Conservation (phyloP, 2,888 invertebrate species). For the Amphiduros pacificus region DNA sequence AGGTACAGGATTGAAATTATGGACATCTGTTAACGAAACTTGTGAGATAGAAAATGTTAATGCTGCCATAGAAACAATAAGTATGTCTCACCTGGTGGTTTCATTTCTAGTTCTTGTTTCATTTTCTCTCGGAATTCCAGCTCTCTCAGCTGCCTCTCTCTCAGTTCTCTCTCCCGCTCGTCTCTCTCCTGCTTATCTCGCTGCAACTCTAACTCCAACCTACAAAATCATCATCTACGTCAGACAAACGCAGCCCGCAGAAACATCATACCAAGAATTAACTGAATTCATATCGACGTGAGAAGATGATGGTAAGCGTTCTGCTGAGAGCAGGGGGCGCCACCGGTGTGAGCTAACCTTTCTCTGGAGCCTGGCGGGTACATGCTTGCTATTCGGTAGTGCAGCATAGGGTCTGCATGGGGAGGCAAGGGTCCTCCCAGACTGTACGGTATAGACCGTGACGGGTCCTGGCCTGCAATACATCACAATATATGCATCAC, state of each 20-base stretch:
- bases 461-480: constrained; percentile 22
- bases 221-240: constrained; percentile 25
- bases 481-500: background rate
- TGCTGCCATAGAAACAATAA: too few species aligned
- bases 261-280: too few species aligned
- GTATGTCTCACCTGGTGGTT: constrained; percentile 53
- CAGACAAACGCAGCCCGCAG: too few species aligned
- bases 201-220: constrained; percentile 68
- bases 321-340: too few species aligned
- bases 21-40: too few species aligned
- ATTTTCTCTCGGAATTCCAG: constrained; percentile 76
- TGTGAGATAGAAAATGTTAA: too few species aligned
- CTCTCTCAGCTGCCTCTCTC: constrained; percentile 68
- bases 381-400: constrained; percentile 76
- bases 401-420: constrained; percentile 82
- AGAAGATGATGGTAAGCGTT: too few species aligned
- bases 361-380: constrained; percentile 70
- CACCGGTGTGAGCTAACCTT: constrained; percentile 59
- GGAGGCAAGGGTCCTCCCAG: constrained; percentile 60
- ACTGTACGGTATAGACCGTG: constrained; percentile 34
- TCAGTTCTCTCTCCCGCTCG: constrained; percentile 52
- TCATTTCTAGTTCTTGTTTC: constrained; percentile 80
- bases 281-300: too few species aligned
- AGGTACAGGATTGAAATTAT: too few species aligned
- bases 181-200: constrained; percentile 70